phyloP scores from a whole-genome alignment of 2,113 vertebrate genomes.

The Pelmatolapia mariae region DNA sequence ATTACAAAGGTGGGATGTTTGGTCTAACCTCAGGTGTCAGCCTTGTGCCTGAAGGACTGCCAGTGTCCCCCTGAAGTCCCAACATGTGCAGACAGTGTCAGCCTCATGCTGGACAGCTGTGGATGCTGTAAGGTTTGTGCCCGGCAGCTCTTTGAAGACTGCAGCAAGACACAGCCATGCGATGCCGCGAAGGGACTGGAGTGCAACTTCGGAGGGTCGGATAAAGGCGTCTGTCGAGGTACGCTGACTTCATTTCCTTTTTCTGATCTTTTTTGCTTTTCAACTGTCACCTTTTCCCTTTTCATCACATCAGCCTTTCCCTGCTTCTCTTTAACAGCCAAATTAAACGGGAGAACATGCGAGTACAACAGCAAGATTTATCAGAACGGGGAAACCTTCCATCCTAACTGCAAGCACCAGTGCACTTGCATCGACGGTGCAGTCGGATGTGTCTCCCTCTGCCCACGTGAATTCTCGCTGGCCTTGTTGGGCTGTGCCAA shows the following conservation, averaged over 20 bases:
- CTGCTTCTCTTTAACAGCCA: slow-evolving; percentile 70
- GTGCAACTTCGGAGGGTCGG: slow-evolving; percentile 89
- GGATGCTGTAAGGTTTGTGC: slow-evolving; percentile 90
- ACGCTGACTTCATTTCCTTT: not conserved
- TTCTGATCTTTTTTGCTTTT: not conserved
- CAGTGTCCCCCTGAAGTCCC: slow-evolving; percentile 42
- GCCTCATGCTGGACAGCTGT: slow-evolving; percentile 80
- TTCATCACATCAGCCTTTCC: not conserved
- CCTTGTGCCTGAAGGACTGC: slow-evolving; percentile 35
- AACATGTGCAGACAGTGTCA: slow-evolving; percentile 82
- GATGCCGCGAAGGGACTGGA: slow-evolving; percentile 91
- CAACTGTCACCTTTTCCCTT: not conserved
- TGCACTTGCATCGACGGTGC: slow-evolving; percentile 93
- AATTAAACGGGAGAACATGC: slow-evolving; percentile 88
- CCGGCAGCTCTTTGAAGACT: slow-evolving; percentile 92
- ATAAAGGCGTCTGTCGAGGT: slow-evolving; percentile 91
- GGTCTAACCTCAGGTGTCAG: slow-evolving; percentile 19
- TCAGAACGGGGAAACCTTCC: slow-evolving; percentile 94
- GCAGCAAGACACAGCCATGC: slow-evolving; percentile 82
- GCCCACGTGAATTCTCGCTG: slow-evolving; percentile 83
- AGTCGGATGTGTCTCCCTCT: slow-evolving; percentile 88
- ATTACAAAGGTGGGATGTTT: not conserved
- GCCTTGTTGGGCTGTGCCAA: slow-evolving; percentile 83
- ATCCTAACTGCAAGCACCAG: slow-evolving; percentile 95
- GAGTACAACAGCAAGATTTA: slow-evolving; percentile 94